A percentile compares a stretch with the other conserved stretches of the same genome.
Conservation (phyloP, 2,888 invertebrate species). For the Microctonus brassicae region DNA sequence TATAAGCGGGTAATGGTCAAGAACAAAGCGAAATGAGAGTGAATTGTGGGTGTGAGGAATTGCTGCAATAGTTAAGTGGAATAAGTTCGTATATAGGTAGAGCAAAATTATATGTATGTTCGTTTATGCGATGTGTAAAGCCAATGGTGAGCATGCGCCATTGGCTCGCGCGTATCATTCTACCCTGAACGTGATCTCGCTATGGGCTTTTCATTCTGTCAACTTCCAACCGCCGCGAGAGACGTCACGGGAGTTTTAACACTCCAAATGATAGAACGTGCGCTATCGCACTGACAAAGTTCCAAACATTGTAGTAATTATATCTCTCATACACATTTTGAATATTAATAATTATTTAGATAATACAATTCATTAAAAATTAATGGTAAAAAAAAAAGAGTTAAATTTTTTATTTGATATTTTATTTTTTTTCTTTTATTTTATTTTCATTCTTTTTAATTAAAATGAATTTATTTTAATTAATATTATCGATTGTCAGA, state of each 20-base stretch:
- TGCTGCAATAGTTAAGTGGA: slow-evolving; percentile 34
- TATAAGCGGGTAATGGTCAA: slow-evolving; percentile 38
- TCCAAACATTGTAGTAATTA: background rate
- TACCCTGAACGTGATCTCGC: slow-evolving; percentile 57
- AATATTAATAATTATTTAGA: background rate
- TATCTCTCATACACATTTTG: background rate
- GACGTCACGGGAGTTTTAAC: slow-evolving; percentile 47
- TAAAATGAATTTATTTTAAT: too few relatives aligned
- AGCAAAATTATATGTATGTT: background rate
- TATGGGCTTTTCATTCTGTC: slow-evolving; percentile 59
- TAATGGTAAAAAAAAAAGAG: background rate
- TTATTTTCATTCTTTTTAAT: too few relatives aligned
- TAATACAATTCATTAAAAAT: background rate
- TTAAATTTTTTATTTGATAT: background rate
- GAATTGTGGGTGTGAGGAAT: background rate
- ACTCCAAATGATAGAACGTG: background rate
- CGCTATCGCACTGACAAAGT: background rate
- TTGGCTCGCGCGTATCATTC: slow-evolving; percentile 59
- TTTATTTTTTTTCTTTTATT: too few relatives aligned
- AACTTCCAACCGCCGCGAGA: slow-evolving; percentile 60
- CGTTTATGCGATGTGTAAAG: slow-evolving; percentile 4
- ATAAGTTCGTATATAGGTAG: slow-evolving; percentile 32
- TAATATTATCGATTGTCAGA: too few relatives aligned
- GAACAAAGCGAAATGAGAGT: slow-evolving; percentile 25
- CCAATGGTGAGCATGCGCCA: slow-evolving; percentile 63